phyloP scores from a whole-genome alignment of 1,140 invertebrate genomes.

The Scaptomyza hsui region DNA sequence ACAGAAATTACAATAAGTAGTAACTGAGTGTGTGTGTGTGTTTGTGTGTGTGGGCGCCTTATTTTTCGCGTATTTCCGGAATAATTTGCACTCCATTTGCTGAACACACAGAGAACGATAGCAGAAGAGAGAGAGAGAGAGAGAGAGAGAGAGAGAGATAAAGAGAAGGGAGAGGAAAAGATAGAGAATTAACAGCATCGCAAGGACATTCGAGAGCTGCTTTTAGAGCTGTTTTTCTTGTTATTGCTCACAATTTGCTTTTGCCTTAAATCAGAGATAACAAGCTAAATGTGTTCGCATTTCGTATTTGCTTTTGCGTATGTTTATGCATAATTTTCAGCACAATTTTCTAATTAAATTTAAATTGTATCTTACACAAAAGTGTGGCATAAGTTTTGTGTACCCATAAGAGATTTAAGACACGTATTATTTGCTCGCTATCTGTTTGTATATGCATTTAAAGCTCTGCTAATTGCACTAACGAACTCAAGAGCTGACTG shows the following conservation, averaged over 20 bases:
- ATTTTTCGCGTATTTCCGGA: conserved; percentile 57
- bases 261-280: conserved; percentile 46
- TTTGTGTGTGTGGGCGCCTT: conserved; percentile 28
- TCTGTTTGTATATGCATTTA: conserved; percentile 8
- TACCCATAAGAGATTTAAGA: neutral
- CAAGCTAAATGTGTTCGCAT: conserved; percentile 43
- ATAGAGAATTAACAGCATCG: conserved; percentile 26
- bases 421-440: neutral
- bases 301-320: conserved; percentile 41
- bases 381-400: neutral
- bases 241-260: conserved; percentile 33
- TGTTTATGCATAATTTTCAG: conserved; percentile 65
- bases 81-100: conserved; percentile 77
- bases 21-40: neutral
- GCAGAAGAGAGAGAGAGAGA: neutral
- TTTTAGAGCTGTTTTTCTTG: conserved; percentile 29
- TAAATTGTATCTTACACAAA: neutral
- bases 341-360: conserved; percentile 56
- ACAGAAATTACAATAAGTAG: conserved; percentile 5
- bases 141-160: neutral
- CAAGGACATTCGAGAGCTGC: conserved; percentile 44
- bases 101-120: conserved; percentile 25
- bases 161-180: neutral
- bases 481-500: conserved; percentile 15
- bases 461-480: conserved; percentile 28